Evolutionary conservation across 2,888 invertebrate genomes (phyloP), one percentile per base, ranked within the genome.

Genomic region (Ichneumon xanthorius): DNA sequence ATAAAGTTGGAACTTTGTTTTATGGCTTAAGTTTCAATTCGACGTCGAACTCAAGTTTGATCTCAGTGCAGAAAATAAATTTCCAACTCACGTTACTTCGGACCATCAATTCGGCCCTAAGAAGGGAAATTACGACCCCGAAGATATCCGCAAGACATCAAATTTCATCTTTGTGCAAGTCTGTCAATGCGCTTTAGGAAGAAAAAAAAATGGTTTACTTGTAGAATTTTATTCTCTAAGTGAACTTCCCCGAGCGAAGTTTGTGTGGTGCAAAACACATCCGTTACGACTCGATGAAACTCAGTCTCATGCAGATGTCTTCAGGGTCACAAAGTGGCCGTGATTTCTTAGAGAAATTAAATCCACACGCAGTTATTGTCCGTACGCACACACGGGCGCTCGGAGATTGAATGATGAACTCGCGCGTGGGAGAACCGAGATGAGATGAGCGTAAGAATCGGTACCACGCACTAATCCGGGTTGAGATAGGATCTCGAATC

Each of bases 401-500:
- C 37, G 37, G 45, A 77, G 65, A 85, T 53, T 48, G 48, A 80
- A 84, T 19, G 61, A 80, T 45, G 50, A 55, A 72, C 7, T 40
- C 61, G 68, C 73, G 73, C 75, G 65, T 87, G 84, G 77, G 71
- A 65, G 73, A 84, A 77, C 82, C 78, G 80, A 71, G 86, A 37
- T 79, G 87, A 75, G 88, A 88, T 87, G 86, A 87, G 87, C 85
- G 85, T 81, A 85, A 87, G 88, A 88, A 89, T 89, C 87, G 77
- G 87, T 86, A 82, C 86, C 81, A 83, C 85, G 86, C 88, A 91
- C 91, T 92, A 91, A 92, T 92, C 92, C 90, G 86, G 87, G 70
- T 40, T 63, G 70, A 90, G 92, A 92, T 92, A 90, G 83, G 88
- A 92, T 92, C 91, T 91, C 86, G 89, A 91, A 92, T 92, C 91